Conservation (phyloP, 2,113 vertebrate genomes). For the Okapia johnstoni region DNA sequence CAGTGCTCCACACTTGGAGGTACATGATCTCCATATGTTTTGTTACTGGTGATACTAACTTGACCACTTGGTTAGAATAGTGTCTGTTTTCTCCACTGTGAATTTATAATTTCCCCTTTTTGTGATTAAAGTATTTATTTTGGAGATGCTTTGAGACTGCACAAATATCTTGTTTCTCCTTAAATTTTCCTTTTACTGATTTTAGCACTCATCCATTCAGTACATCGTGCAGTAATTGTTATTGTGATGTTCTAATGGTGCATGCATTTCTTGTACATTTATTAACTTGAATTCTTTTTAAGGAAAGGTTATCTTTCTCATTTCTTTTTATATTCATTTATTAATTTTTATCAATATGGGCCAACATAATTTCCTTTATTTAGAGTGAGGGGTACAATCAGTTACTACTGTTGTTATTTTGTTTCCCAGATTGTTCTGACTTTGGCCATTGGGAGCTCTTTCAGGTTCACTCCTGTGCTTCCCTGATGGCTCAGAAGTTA, state of each 20-base stretch:
- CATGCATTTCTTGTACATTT: not conserved
- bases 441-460: not conserved
- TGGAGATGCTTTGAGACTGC: not conserved
- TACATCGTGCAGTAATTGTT: not conserved
- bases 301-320: not conserved
- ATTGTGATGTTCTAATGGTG: not conserved
- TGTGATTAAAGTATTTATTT: not conserved
- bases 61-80: not conserved
- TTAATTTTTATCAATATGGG: not conserved
- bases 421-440: not conserved
- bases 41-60: not conserved
- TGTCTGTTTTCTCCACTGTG: not conserved
- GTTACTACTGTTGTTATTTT: not conserved
- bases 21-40: not conserved
- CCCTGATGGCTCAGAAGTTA: no score
- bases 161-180: not conserved
- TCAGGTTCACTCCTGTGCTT: not conserved
- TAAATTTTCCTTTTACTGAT: not conserved
- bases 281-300: not conserved
- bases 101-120: not conserved
- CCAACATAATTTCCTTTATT: not conserved
- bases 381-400: not conserved
- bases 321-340: not conserved
- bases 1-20: not conserved
- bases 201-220: not conserved